phyloP scores from a whole-genome alignment of 2,888 invertebrate species.

The Cryptophagus acutangulus region DNA sequence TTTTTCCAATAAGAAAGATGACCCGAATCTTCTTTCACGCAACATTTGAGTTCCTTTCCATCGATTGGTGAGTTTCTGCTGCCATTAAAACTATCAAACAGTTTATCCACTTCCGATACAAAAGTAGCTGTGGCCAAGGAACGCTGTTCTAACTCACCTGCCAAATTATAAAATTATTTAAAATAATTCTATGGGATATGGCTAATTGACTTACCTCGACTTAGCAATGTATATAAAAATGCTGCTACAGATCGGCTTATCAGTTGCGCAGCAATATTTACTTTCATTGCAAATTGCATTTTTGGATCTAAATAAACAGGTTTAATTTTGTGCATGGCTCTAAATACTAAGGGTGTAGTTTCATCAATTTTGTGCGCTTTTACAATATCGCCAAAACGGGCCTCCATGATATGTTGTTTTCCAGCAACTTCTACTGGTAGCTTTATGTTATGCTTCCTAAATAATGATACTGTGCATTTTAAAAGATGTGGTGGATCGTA shows the following conservation, averaged over 20 bases:
- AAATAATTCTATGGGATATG: background rate
- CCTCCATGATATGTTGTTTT: conserved; percentile 9
- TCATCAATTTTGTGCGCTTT: conserved; percentile 16
- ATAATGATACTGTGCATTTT: conserved; percentile 13
- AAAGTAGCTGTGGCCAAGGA: conserved; percentile 22
- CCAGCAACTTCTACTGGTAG: conserved; percentile 7
- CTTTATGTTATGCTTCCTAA: conserved; percentile 19
- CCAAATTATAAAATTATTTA: background rate
- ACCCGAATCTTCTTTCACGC: conserved; percentile 16
- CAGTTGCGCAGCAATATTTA: conserved; percentile 23
- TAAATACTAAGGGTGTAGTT: conserved; percentile 15
- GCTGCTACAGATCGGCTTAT: conserved; percentile 16
- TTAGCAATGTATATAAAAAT: conserved; percentile 16
- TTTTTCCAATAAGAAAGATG: conserved; percentile 15
- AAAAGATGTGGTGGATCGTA: conserved; percentile 13
- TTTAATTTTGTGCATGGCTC: conserved; percentile 20
- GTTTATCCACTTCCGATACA: conserved; percentile 22
- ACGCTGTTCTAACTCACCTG: conserved; percentile 14
- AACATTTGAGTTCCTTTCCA: conserved; percentile 17
- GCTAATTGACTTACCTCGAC: conserved; percentile 12
- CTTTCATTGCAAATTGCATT: conserved; percentile 27
- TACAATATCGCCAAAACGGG: conserved; percentile 11
- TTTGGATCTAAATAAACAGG: conserved; percentile 20
- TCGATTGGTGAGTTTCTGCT: conserved; percentile 9
- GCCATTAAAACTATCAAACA: conserved; percentile 30